Conservation (phyloP, 64 coral and sea anemone species). For the Platygyra sinensis region DNA sequence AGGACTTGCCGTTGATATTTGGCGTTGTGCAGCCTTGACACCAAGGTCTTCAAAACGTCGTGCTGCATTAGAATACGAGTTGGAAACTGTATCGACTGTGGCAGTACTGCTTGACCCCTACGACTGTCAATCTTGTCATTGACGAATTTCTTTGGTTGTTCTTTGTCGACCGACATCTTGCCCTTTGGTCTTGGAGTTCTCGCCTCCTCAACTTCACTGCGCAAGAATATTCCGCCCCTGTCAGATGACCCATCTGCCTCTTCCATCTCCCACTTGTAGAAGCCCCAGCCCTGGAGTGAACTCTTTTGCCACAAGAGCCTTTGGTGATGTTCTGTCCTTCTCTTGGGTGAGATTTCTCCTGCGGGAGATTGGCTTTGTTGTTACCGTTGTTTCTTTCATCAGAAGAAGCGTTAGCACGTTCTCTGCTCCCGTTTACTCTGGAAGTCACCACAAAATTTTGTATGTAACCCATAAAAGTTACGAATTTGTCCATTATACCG, state of each 20-base stretch:
- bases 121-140: neutral
- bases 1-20: neutral
- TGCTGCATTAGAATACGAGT: neutral
- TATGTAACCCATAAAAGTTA: conserved; percentile 19
- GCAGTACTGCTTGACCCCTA: neutral
- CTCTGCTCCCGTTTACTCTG: neutral
- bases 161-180: neutral
- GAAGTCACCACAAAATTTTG: neutral
- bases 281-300: neutral
- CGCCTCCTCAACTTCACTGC: neutral
- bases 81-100: neutral
- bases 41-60: neutral
- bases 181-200: neutral
- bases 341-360: neutral
- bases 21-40: neutral
- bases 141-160: neutral
- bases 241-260: neutral
- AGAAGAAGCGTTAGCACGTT: neutral
- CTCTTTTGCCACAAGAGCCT: neutral
- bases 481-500: conserved; percentile 8
- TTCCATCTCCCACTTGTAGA: neutral
- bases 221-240: neutral
- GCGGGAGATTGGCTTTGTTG: neutral
- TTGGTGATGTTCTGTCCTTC: neutral
- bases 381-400: neutral